Evolutionary conservation across 1,140 invertebrate genomes (phyloP).

Genomic region (Leptinotarsa undecemlineata): DNA sequence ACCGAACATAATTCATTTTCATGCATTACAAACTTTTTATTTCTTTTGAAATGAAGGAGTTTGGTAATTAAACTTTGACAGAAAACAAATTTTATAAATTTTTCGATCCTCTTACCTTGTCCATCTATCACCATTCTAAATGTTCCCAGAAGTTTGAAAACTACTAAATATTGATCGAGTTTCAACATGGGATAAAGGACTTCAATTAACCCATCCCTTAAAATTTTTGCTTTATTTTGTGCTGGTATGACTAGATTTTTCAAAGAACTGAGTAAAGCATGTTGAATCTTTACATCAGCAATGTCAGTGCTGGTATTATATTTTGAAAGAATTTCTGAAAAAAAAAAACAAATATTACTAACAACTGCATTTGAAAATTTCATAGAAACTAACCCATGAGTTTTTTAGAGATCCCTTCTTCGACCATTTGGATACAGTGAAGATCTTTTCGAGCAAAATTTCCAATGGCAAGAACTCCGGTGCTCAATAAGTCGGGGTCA

Average conservation of each 20-base stretch:
- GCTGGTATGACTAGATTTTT: slow-evolving; percentile 81
- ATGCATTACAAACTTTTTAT: background rate
- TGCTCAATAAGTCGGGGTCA: slow-evolving; percentile 76
- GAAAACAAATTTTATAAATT: no score
- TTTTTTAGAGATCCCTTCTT: slow-evolving; percentile 75
- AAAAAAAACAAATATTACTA: slow-evolving; percentile 22
- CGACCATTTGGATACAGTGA: slow-evolving; percentile 82
- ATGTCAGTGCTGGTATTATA: slow-evolving; percentile 40
- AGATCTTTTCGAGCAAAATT: slow-evolving; percentile 88
- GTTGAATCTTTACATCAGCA: slow-evolving; percentile 74
- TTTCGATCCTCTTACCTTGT: slow-evolving; percentile 60
- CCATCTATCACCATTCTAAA: slow-evolving; percentile 83
- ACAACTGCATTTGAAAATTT: background rate
- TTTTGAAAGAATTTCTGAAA: slow-evolving; percentile 45
- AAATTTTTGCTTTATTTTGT: slow-evolving; percentile 74
- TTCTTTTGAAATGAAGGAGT: no score
- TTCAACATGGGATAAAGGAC: slow-evolving; percentile 73
- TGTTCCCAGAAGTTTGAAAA: slow-evolving; percentile 85
- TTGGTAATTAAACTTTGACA: no score
- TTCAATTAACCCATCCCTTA: slow-evolving; percentile 73
- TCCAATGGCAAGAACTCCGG: slow-evolving; percentile 81
- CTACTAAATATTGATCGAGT: slow-evolving; percentile 76
- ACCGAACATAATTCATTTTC: background rate
- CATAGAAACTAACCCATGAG: slow-evolving; percentile 61
- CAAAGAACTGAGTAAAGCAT: slow-evolving; percentile 80